Base-by-base conservation (phyloP, 2,888 invertebrate genomes). In the Pollenia amentaria region DNA sequence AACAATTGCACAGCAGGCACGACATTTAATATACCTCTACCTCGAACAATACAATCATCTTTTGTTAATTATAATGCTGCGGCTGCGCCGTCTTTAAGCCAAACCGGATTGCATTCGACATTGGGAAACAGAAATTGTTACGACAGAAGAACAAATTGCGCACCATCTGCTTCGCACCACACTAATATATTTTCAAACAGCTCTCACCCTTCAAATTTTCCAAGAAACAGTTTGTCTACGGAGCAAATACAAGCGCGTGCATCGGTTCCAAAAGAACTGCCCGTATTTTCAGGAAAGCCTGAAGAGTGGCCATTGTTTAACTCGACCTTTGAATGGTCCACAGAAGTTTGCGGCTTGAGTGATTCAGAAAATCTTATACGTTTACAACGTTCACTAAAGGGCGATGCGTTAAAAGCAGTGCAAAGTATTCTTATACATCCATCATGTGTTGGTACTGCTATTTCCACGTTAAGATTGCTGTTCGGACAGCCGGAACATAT, bases 301-400 rank as follows among this genome's bases (percentile, higher is more conserved):
- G 77, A 72, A 12, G 88, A 83, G 18, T 87, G 85, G 81, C 85
- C 84, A 7, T 46, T 83, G 12, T 87, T 87, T 42, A 78, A 65
- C 48, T 79, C 87, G 7, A 81, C 85, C 1, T 84, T 65, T 38
- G 65, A 81, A 44, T 85, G 80, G 84, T 84, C 86, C 2, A 88
- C 82, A 6, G 46, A 21, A 11, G 55, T 88, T 3, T 88, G 84
- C 51, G 84, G 79, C 16, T 53, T 87, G 40, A 75, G 76, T 9
- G 81, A 87, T 55, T 77, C 64, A 14, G 80, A 87, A 51, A 87
- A 85, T 69, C 53, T 84, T n/a, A 46, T 86, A 16, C 64, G 88
- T 3, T 65, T 86, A 11, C 84, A 84, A 38, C 69, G 64, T 42
- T 69, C 79, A 48, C 42, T 85, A 42, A 48, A 65, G 18, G 73